Evolutionary conservation across 2,113 vertebrate species (phyloP).

Genomic region (Acanthisitta chloris): DNA sequence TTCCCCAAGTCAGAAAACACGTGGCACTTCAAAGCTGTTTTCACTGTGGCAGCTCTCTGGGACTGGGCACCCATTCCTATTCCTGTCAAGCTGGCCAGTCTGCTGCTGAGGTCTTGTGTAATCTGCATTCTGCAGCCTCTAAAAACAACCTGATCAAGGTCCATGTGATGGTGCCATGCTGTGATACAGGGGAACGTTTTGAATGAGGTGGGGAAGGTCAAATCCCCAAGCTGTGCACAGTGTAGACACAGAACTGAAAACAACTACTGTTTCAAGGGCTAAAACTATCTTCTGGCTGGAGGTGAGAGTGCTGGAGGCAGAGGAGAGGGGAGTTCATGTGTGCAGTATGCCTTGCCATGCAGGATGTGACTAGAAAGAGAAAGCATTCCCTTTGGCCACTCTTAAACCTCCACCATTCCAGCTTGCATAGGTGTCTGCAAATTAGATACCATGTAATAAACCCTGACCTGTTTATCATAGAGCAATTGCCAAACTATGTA

Average conservation of each 20-base stretch:
- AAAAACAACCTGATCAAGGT: background rate
- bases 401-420: background rate
- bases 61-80: background rate
- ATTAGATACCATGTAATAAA: background rate
- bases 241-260: background rate
- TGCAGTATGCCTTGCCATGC: background rate
- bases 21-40: background rate
- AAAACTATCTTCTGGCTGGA: background rate
- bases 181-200: background rate
- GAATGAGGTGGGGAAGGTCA: background rate
- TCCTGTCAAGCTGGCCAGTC: rapidly evolving
- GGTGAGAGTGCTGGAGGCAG: background rate
- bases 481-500: background rate
- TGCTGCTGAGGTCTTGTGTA: background rate
- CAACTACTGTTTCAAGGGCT: background rate
- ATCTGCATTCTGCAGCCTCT: background rate
- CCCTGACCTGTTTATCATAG: background rate
- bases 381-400: background rate
- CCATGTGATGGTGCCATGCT: rapidly evolving
- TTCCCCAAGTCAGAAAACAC: background rate
- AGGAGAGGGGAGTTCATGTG: background rate
- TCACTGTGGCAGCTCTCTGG: background rate
- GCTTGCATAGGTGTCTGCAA: background rate
- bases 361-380: background rate
- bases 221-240: background rate